Conservation (phyloP, 2,113 vertebrate species). For the Rousettus leschenaultii region DNA sequence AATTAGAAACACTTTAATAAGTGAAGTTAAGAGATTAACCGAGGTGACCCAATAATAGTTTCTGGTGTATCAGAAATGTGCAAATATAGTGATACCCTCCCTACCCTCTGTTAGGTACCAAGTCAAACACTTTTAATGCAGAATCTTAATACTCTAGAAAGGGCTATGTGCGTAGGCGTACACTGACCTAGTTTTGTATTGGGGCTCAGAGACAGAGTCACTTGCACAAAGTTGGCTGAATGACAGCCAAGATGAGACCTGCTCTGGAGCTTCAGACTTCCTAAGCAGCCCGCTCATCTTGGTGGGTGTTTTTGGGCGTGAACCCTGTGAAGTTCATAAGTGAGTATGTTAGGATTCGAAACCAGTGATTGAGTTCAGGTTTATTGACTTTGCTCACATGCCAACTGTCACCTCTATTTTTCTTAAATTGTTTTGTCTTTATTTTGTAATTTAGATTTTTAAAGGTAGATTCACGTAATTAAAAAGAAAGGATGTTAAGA, state of each 20-base stretch:
- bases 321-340: neutral
- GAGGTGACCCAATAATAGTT: too few species aligned
- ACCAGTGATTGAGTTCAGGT: neutral
- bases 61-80: neutral
- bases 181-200: neutral
- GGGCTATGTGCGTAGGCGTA: rapidly evolving
- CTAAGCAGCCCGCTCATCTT: too few species aligned
- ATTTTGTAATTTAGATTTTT: neutral
- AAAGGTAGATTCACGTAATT: neutral
- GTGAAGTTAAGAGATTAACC: neutral
- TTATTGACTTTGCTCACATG: neutral
- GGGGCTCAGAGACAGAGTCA: neutral
- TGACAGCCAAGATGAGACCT: neutral
- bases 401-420: neutral
- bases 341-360: neutral
- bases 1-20: neutral
- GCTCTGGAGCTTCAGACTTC: neutral
- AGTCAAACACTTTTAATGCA: neutral
- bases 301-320: neutral
- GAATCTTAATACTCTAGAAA: neutral
- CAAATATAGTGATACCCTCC: neutral
- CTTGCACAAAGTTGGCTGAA: too few species aligned
- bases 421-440: neutral
- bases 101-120: rapidly evolving
- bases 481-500: neutral